Conservation (phyloP, 2,797 vertebrate species). For the Sebastes variabilis region DNA sequence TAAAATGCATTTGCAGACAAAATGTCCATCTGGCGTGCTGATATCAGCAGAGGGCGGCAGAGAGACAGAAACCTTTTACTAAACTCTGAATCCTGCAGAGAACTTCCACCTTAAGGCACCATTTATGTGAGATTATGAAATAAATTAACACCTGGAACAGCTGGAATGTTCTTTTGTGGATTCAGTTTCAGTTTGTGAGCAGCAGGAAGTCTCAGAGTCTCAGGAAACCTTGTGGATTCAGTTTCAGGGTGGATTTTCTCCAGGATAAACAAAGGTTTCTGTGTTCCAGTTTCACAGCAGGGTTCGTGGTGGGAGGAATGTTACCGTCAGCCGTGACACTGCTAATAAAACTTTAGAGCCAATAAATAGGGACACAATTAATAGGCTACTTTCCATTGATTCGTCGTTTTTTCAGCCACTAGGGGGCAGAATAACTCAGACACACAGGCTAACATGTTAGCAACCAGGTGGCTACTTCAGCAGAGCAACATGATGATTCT, state of each 20-base stretch:
- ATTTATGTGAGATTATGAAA: too few species aligned
- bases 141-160: neutral
- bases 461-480: neutral
- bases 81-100: neutral
- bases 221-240: neutral
- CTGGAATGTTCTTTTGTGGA: neutral
- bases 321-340: neutral
- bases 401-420: neutral
- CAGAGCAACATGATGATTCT: neutral
- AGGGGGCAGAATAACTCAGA: neutral
- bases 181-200: neutral
- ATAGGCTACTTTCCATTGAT: neutral
- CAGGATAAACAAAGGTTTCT: neutral
- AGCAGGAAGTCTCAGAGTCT: neutral
- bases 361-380: neutral
- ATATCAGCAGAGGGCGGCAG: conserved; percentile 21
- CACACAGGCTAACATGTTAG: neutral
- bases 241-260: neutral
- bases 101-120: neutral
- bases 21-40: neutral
- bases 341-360: neutral
- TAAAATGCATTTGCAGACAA: neutral
- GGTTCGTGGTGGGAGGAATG: neutral
- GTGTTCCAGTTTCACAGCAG: neutral
- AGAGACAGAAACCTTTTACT: neutral